Evolutionary conservation across 2,888 invertebrate species (phyloP), one percentile per base, ranked within the genome.

Genomic region (Druceiella hillmani): DNA sequence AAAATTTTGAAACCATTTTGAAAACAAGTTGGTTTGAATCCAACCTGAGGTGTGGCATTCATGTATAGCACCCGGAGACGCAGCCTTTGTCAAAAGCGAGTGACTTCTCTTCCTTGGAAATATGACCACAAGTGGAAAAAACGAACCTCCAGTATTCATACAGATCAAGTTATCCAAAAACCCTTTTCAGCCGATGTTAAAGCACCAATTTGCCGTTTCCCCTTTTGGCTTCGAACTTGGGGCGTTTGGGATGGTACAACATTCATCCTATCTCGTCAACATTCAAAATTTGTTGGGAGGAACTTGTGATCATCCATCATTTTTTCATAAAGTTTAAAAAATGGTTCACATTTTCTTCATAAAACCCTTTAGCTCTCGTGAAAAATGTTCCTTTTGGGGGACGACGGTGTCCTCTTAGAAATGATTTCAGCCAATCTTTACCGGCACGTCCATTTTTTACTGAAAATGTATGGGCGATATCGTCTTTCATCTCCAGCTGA

Each of bases 261-360:
- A 15, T 53, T 43, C 6, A 62, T 41, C 58, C 59, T n/a, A 55
- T 57, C 46, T 59, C 58, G 39, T 60, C 56, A 1, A 58, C 53
- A 38, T 58, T 61, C 36, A 50, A 58, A 29, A 59, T 49, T 22
- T 50, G 42, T 44, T 28, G 51, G 40, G n/a, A n/a, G 38, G n/a
- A n/a, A n/a, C n/a, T n/a, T n/a, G n/a, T 17, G 9, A n/a, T 20
- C 13, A 17, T 33, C 33, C 20, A 33, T 17, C 20, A 33, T 20
- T 33, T 30, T 30, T 13, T 30, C 16, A 15, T 30, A 30, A 30
- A 27, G 10, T 27, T n/a, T 6, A 27, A 27, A 12, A 27, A 27
- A 27, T 27, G 10, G 27, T 27, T n/a, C 30, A 30, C 30, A 30
- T n/a, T n/a, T n/a, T n/a, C 16, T 13, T 30, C 14, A 14, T 30